Evolutionary conservation across 2,888 invertebrate species (phyloP).

Genomic region (Mythimna impura): DNA sequence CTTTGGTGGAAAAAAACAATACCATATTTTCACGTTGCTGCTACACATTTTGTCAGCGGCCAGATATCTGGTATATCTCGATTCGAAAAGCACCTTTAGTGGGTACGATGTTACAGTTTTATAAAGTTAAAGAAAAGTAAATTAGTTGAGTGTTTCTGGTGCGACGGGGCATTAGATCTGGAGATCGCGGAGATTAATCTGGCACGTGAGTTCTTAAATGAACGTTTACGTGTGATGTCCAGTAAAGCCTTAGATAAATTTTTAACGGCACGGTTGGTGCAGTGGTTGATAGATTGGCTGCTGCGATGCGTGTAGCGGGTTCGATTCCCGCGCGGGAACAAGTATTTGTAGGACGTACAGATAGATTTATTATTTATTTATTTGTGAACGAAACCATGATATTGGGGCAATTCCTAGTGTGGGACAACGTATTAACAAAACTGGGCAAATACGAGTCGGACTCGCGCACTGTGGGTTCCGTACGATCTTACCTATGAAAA

Average conservation of each 20-base stretch:
- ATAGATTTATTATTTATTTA: too few relatives aligned
- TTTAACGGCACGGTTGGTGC: too few relatives aligned
- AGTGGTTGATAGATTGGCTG: too few relatives aligned
- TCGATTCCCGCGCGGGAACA: too few relatives aligned
- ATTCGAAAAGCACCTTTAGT: conserved; percentile 10
- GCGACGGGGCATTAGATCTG: conserved; percentile 5
- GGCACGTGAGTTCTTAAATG: neutral
- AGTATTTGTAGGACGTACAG: too few relatives aligned
- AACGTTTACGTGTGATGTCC: neutral
- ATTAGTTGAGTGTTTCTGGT: conserved; percentile 24
- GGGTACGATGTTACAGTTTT: conserved; percentile 19
- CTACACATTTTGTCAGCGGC: neutral
- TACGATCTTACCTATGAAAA: too few relatives aligned
- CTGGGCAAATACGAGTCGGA: too few relatives aligned
- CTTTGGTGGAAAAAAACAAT: neutral
- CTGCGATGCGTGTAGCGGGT: too few relatives aligned
- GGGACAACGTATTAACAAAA: too few relatives aligned
- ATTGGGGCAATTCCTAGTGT: too few relatives aligned
- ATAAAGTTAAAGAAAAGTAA: conserved; percentile 9
- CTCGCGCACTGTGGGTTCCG: too few relatives aligned
- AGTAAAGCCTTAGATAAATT: neutral
- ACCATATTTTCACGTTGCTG: neutral
- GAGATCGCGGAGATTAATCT: conserved; percentile 8
- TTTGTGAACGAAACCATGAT: too few relatives aligned
- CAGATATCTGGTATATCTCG: neutral